These are phyloP conservation scores for Polymixis flavicincta DNA, from an alignment of 2,888 invertebrate genomes.

Conservation along the genomic window DNA sequence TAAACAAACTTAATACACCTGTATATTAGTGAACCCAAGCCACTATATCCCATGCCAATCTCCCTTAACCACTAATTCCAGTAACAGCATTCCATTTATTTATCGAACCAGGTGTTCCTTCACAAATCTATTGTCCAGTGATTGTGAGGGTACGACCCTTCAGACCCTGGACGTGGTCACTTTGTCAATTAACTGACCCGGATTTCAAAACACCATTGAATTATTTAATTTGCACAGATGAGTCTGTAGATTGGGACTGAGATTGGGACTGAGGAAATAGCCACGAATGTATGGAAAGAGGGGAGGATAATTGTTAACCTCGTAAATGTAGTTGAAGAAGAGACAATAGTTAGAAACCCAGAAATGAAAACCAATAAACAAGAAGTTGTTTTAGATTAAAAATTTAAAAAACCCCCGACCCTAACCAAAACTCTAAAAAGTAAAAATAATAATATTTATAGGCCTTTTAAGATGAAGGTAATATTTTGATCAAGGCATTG, in stretches of 20 bases:
- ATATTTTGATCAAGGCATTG: too few relatives aligned
- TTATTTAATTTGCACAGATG: constrained; percentile 59
- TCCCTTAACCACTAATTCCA: constrained; percentile 11
- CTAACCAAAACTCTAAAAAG: too few relatives aligned
- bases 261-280: constrained; percentile 18
- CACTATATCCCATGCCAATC: constrained; percentile 27
- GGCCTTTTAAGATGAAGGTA: too few relatives aligned
- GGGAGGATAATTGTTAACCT: neutral
- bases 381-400: neutral
- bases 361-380: neutral
- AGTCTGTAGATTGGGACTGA: constrained; percentile 42
- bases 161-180: constrained; percentile 51
- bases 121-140: constrained; percentile 54
- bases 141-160: constrained; percentile 46
- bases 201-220: constrained; percentile 49
- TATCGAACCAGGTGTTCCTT: constrained; percentile 57
- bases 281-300: neutral
- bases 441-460: too few relatives aligned
- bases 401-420: too few relatives aligned
- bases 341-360: neutral
- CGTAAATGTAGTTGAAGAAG: neutral
- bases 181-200: constrained; percentile 61
- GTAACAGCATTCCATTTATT: constrained; percentile 55
- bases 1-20: neutral
- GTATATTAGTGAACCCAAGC: neutral